Conservation (phyloP, 2,113 vertebrate species). For the Thermophis baileyi region DNA sequence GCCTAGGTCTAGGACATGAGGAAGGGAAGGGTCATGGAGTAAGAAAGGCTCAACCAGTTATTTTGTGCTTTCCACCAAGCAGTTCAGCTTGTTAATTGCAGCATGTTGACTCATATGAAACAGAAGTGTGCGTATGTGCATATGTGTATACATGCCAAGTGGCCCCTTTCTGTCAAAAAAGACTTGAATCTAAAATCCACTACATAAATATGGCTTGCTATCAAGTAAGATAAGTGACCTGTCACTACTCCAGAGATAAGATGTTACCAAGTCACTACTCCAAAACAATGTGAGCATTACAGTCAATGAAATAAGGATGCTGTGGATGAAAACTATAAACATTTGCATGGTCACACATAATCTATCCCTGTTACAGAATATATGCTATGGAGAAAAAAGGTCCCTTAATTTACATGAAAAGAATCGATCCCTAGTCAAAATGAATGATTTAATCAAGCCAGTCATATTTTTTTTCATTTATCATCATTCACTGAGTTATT, state of each 20-base stretch:
- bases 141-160: neutral
- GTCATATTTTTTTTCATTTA: neutral
- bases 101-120: constrained; percentile 15
- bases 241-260: neutral
- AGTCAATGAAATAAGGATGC: neutral
- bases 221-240: neutral
- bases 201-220: accelerated
- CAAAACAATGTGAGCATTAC: neutral
- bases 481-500: neutral
- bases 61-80: neutral
- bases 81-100: neutral
- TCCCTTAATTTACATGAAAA: neutral
- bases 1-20: neutral
- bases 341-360: neutral
- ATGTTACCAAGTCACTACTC: neutral
- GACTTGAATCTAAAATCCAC: neutral
- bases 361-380: neutral
- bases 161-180: accelerated
- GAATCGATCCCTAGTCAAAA: neutral
- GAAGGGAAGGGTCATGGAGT: neutral
- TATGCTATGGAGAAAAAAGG: neutral
- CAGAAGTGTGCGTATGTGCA: neutral
- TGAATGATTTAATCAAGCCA: neutral
- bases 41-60: neutral
- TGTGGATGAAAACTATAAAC: neutral